Percentiles rank a stretch among this genome's conserved stretches.
phyloP scores from a whole-genome alignment of 2,888 invertebrate genomes.

The Epinotia demarniana region DNA sequence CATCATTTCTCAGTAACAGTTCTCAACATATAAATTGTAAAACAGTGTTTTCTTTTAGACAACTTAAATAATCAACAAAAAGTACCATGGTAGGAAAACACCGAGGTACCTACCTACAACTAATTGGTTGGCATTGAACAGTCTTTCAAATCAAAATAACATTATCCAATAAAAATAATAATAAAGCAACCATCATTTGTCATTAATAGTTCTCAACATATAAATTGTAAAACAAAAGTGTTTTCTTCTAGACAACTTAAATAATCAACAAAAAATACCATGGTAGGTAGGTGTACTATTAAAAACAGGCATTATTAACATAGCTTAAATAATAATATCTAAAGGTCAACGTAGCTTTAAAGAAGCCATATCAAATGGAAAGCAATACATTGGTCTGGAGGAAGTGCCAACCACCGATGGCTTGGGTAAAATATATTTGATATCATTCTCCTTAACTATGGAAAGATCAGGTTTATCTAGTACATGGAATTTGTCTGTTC shows the following conservation, averaged over 20 bases:
- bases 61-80: neutral
- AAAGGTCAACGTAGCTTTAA: neutral
- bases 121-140: neutral
- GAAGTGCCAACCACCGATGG: neutral
- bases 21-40: no score
- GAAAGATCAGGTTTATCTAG: neutral
- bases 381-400: neutral
- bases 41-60: no score
- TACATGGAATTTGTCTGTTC: slow-evolving; percentile 1
- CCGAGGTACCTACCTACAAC: slow-evolving; percentile 8
- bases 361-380: neutral
- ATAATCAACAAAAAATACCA: neutral
- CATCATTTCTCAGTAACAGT: no score
- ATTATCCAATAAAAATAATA: slow-evolving; percentile 2
- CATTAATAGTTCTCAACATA: neutral
- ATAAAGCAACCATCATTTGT: slow-evolving; percentile 1
- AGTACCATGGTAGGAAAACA: neutral
- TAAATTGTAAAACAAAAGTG: neutral
- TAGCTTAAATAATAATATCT: neutral
- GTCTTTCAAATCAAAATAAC: neutral
- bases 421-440: neutral
- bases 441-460: neutral
- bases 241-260: neutral
- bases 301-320: neutral
- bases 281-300: neutral